A percentile compares a stretch with the other conserved stretches of the same genome.
phyloP scores from a whole-genome alignment of 1,140 invertebrate genomes.

The Cyclina sinensis region DNA sequence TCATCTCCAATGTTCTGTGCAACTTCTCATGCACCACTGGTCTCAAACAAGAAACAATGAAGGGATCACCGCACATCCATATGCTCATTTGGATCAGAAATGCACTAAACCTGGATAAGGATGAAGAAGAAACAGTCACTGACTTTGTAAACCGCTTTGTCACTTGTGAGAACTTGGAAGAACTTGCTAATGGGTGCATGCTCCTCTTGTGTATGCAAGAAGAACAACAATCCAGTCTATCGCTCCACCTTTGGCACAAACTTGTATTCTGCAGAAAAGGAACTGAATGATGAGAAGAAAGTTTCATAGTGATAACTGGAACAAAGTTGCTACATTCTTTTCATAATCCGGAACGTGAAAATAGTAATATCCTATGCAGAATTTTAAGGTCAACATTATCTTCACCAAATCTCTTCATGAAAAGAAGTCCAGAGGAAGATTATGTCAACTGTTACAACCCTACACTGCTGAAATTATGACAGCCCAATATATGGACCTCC shows the following conservation, averaged over 20 bases:
- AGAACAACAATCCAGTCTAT: conserved; percentile 13
- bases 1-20: too few species aligned
- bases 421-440: conserved; percentile 51
- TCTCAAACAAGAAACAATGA: too few species aligned
- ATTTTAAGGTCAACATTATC: conserved; percentile 65
- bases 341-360: conserved; percentile 56
- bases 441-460: conserved; percentile 61
- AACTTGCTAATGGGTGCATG: conserved; percentile 64
- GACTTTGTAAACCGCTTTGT: too few species aligned
- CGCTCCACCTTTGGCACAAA: conserved; percentile 64
- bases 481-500: conserved; percentile 70
- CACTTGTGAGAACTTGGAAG: conserved; percentile 20
- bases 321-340: conserved; percentile 47
- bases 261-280: conserved; percentile 53
- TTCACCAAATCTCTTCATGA: conserved; percentile 58
- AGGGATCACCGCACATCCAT: conserved; percentile 84
- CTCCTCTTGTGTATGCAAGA: conserved; percentile 47
- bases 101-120: conserved; percentile 76
- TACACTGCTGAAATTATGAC: conserved; percentile 8
- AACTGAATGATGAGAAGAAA: conserved; percentile 2
- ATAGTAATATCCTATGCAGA: too few species aligned
- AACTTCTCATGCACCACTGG: too few species aligned
- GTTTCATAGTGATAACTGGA: conserved; percentile 3
- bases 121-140: too few species aligned
- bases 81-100: conserved; percentile 85